phyloP scores from a whole-genome alignment of 2,113 vertebrate genomes.

The Carassius carassius region DNA sequence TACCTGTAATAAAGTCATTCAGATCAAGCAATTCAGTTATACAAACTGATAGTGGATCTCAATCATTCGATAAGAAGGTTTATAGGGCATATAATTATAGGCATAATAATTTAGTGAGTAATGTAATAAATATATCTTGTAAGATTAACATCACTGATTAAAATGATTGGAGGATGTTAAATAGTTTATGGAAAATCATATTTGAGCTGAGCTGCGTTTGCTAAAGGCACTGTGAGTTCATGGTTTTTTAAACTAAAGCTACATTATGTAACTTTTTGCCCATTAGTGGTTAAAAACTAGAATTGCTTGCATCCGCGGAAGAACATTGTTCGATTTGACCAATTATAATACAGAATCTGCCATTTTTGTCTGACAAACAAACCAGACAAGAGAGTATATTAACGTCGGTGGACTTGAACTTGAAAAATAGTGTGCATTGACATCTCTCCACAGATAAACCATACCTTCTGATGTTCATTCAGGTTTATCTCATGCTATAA shows the following conservation, averaged over 20 bases:
- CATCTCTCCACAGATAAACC: too few relatives aligned
- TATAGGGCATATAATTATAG: neutral
- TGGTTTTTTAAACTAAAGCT: neutral
- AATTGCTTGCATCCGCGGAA: neutral
- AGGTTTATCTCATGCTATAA: too few relatives aligned
- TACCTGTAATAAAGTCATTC: constrained; percentile 66
- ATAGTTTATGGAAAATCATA: neutral
- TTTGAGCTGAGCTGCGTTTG: neutral
- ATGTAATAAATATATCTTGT: neutral
- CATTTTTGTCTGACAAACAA: too few relatives aligned
- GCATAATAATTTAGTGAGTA: neutral
- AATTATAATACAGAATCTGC: too few relatives aligned
- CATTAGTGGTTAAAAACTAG: neutral
- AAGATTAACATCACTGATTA: neutral
- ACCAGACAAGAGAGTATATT: too few relatives aligned
- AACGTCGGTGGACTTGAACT: too few relatives aligned
- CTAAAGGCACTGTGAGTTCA: neutral
- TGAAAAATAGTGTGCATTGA: too few relatives aligned
- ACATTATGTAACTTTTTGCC: neutral
- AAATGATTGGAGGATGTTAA: neutral
- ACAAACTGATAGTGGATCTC: neutral
- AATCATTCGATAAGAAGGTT: neutral
- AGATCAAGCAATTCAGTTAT: neutral
- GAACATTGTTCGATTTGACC: neutral
- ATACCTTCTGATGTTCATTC: too few relatives aligned